phyloP scores from a whole-genome alignment of 2,797 vertebrate genomes.

The Euthynnus affinis region DNA sequence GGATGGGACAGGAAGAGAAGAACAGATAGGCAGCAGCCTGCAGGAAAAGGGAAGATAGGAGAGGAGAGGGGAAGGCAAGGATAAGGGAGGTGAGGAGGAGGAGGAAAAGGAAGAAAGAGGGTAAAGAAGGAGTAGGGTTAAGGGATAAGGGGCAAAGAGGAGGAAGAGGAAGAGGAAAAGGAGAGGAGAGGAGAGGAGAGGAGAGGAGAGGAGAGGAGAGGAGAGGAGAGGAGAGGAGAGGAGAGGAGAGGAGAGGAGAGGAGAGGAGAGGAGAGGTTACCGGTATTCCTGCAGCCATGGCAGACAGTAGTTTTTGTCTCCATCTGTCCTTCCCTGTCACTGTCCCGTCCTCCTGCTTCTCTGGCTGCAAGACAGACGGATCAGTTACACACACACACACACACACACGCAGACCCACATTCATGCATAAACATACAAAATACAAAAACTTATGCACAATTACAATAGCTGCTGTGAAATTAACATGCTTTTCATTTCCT shows the following conservation, averaged over 20 bases:
- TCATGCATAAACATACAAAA: neutral
- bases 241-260: neutral
- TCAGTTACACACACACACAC: constrained; percentile 54
- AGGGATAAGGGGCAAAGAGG: no score
- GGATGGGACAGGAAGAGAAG: constrained; percentile 77
- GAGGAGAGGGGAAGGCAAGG: constrained; percentile 20
- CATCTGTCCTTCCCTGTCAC: constrained; percentile 88
- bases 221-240: neutral
- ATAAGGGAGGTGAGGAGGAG: neutral
- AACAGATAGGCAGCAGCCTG: constrained; percentile 72
- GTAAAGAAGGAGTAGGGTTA: neutral
- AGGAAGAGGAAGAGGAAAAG: constrained; percentile 29
- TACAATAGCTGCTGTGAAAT: no score
- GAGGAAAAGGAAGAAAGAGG: no score
- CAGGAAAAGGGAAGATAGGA: constrained; percentile 36
- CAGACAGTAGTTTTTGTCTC: constrained; percentile 87
- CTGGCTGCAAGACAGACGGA: constrained; percentile 84
- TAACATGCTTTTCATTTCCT: no score
- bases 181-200: neutral
- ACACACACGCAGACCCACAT: constrained; percentile 2
- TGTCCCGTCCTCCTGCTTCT: constrained; percentile 84
- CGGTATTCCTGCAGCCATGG: constrained; percentile 84
- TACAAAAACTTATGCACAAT: neutral
- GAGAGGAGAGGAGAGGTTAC: constrained; percentile 76
- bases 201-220: constrained; percentile 4